Evolutionary conservation across 1,140 invertebrate species (phyloP), one percentile per base, ranked within the genome.

Genomic region (Atta texana): DNA sequence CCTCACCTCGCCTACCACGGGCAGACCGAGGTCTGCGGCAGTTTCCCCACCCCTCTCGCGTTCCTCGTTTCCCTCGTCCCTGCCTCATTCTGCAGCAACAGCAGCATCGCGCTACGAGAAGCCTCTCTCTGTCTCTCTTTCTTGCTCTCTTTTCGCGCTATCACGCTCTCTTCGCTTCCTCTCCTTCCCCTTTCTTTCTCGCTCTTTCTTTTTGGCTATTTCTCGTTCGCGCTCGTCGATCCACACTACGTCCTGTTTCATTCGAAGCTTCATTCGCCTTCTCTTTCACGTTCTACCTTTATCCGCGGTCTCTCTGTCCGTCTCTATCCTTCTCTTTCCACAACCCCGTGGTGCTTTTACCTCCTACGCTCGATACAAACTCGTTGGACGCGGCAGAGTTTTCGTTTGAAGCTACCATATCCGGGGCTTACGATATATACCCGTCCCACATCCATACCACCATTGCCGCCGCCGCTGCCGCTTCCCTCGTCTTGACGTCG

Each of bases 1-100:
- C 94, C 93, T 94, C 94, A 92, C 91, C 89, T 91, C 90, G 88
- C 90, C 90, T 88, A 88, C 91, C 92, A 91, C 90, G 88, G 39
- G 88, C 86, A 84, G 80, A 84, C 80, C 80, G 24, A 31, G 80
- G 80, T 90, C 90, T 91, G 91, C 90, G 92, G 92, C 91, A 91
- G 92, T 91, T 92, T 90, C 92, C 89, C 90, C 87, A 92, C 89
- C 91, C 78, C 88, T 75, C 86, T 81, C 88, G 89, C 68, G 85
- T 88, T 90, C 89, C 88, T 82, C 89, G 84, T 89, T 89, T 90
- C 74, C 88, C 88, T 82, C 89, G 86, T 88, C 89, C 89, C 89
- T 81, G 81, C 66, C 86, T 85, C 89, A 87, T 90, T 90, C 88
- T 88, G 89, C 89, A 90, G 59, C 86, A 63, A 21, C 85, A 44